A percentile compares a stretch with the other conserved stretches of the same genome.
phyloP scores from a whole-genome alignment of 2,888 invertebrate species.

The Gastrophysa polygoni region DNA sequence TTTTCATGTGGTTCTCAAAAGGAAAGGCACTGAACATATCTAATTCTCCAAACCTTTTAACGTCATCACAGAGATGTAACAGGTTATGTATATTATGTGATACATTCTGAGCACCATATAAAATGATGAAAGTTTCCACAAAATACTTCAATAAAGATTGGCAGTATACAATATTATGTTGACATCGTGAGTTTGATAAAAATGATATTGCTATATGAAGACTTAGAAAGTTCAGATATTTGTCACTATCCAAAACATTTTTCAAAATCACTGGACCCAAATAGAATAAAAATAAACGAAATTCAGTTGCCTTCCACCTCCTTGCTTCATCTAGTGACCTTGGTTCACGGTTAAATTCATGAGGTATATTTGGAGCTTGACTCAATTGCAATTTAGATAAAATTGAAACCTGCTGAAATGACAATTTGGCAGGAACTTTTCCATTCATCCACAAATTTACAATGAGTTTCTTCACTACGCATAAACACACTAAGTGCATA shows the following conservation, averaged over 20 bases:
- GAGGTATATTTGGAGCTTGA: constrained; percentile 1
- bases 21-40: constrained; percentile 19
- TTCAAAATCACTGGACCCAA: constrained; percentile 18
- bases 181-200: constrained; percentile 12
- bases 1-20: constrained; percentile 22
- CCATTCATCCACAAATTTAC: constrained; percentile 17
- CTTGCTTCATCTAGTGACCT: constrained; percentile 18
- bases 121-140: constrained; percentile 23
- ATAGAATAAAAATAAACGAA: constrained; percentile 17
- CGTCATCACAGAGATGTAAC: constrained; percentile 17
- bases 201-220: constrained; percentile 18
- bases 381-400: neutral
- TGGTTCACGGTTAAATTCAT: constrained; percentile 22
- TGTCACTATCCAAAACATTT: constrained; percentile 8
- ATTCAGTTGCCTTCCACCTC: constrained; percentile 21
- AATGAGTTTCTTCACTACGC: constrained; percentile 26
- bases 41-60: constrained; percentile 11
- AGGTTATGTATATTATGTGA: constrained; percentile 19
- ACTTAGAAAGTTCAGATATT: constrained; percentile 19
- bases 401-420: constrained; percentile 10
- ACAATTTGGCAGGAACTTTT: constrained; percentile 14
- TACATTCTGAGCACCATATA: constrained; percentile 17
- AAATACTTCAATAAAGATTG: constrained; percentile 22
- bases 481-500: constrained; percentile 32
- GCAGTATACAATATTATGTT: constrained; percentile 14